Conservation (phyloP, 1,140 invertebrate genomes). For the Drosophila erecta region DNA sequence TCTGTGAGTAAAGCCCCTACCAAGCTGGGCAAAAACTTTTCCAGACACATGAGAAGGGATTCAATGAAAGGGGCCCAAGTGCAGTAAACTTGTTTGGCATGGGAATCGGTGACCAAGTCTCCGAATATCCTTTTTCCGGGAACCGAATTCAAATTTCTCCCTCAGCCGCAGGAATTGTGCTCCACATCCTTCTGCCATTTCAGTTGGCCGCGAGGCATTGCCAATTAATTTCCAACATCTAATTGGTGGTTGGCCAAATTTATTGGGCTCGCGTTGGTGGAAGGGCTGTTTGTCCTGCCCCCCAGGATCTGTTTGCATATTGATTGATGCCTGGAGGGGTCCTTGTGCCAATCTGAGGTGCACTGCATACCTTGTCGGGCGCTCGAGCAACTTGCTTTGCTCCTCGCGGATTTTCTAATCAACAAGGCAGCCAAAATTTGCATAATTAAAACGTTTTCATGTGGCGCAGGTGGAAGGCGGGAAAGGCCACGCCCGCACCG, state of each 20-base stretch:
- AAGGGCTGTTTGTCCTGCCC: slow-evolving; percentile 8
- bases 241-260: slow-evolving; percentile 72
- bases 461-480: slow-evolving; percentile 40
- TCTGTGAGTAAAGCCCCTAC: background rate
- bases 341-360: slow-evolving; percentile 13
- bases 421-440: slow-evolving; percentile 67
- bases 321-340: slow-evolving; percentile 63
- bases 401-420: slow-evolving; percentile 75
- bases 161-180: background rate
- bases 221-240: slow-evolving; percentile 74
- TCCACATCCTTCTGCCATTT: slow-evolving; percentile 13
- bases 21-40: background rate
- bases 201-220: slow-evolving; percentile 38
- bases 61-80: slow-evolving; percentile 17
- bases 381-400: slow-evolving; percentile 5
- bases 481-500: background rate
- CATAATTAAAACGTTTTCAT: slow-evolving; percentile 75
- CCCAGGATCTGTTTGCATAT: slow-evolving; percentile 39
- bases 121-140: background rate
- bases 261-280: slow-evolving; percentile 33
- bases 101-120: background rate
- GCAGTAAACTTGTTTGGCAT: slow-evolving; percentile 30
- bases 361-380: slow-evolving; percentile 34
- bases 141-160: slow-evolving; percentile 2
- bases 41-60: background rate